Evolutionary conservation across 2,888 invertebrate species (phyloP).

Genomic region (Kuschelorhynchus macadamiae): DNA sequence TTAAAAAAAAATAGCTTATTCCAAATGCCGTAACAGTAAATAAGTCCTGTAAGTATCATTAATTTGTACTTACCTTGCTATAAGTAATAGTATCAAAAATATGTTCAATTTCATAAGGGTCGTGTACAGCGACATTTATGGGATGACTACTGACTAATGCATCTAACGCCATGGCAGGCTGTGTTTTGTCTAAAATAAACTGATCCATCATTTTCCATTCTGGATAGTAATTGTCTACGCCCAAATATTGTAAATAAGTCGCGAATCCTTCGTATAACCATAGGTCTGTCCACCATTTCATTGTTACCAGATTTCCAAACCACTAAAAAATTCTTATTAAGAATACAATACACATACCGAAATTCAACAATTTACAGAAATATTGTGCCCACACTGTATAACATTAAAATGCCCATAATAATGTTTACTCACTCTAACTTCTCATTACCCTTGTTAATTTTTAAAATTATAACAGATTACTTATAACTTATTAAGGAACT

Average conservation of each 20-base stretch:
- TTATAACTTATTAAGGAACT: too few relatives aligned
- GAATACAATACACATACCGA: too few relatives aligned
- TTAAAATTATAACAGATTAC: too few relatives aligned
- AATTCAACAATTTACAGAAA: too few relatives aligned
- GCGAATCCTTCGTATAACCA: slow-evolving; percentile 94
- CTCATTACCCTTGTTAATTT: too few relatives aligned
- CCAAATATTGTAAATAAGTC: slow-evolving; percentile 85
- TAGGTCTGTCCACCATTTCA: slow-evolving; percentile 94
- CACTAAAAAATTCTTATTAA: slow-evolving; percentile 76
- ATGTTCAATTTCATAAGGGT: slow-evolving; percentile 80
- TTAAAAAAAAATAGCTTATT: too few relatives aligned
- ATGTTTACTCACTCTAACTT: too few relatives aligned
- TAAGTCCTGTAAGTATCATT: too few relatives aligned
- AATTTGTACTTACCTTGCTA: slow-evolving; percentile 76
- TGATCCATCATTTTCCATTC: slow-evolving; percentile 81
- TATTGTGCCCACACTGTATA: too few relatives aligned
- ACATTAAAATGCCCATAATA: too few relatives aligned
- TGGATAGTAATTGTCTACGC: slow-evolving; percentile 75
- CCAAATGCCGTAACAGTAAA: too few relatives aligned
- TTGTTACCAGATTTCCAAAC: slow-evolving; percentile 94
- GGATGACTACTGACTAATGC: slow-evolving; percentile 81
- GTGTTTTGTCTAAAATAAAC: slow-evolving; percentile 78
- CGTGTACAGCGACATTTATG: slow-evolving; percentile 77
- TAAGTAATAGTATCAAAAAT: slow-evolving; percentile 84
- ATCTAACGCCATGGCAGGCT: slow-evolving; percentile 78